Percentiles rank a stretch among this genome's conserved stretches.
Evolutionary conservation across 2,797 vertebrate species (phyloP).

Genomic region (Leucoraja ocellata): DNA sequence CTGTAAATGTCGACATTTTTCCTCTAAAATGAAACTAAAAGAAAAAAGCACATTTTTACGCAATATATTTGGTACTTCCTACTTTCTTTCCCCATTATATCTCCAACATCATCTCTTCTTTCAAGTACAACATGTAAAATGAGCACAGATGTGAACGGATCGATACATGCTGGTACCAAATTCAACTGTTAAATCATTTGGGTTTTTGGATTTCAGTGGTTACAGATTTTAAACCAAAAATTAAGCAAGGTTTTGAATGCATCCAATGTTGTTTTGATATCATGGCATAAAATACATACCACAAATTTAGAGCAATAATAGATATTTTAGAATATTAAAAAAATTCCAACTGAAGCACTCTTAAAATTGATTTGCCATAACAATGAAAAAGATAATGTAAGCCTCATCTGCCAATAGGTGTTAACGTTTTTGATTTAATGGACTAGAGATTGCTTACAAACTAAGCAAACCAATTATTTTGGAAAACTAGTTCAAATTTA

Average conservation of each 20-base stretch:
- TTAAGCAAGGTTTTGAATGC: not conserved
- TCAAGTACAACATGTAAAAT: constrained; percentile 9
- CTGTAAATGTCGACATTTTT: not conserved
- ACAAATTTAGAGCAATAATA: not conserved
- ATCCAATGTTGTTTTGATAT: not conserved
- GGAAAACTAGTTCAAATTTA: not conserved
- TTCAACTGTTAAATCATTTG: not conserved
- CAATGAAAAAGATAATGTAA: constrained; percentile 21
- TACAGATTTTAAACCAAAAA: not conserved
- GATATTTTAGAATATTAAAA: not conserved
- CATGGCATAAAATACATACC: not conserved
- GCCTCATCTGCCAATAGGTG: not conserved
- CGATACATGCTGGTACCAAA: not conserved
- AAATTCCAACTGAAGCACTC: not conserved
- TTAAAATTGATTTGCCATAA: constrained; percentile 22
- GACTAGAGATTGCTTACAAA: not conserved
- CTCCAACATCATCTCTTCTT: not conserved
- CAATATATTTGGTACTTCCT: not conserved
- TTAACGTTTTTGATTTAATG: not conserved
- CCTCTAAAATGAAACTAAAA: not conserved
- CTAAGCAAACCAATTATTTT: not conserved
- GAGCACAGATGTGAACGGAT: not conserved
- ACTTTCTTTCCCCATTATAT: not conserved
- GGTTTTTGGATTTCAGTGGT: constrained; percentile 30
- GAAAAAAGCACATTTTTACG: not conserved